phyloP scores from a whole-genome alignment of 2,888 invertebrate species.

The Nomada ferruginata region DNA sequence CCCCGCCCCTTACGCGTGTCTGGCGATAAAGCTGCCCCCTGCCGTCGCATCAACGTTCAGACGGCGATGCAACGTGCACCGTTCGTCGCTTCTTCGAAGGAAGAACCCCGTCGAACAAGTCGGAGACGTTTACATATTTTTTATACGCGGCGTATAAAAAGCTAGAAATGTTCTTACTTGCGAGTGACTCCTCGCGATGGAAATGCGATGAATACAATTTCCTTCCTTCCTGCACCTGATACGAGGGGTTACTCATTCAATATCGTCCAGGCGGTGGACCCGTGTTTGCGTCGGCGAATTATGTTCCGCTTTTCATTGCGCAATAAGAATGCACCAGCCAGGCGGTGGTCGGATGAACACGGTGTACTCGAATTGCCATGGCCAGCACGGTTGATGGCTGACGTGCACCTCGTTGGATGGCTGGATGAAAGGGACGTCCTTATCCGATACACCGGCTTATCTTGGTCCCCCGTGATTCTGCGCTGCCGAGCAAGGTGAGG shows the following conservation, averaged over 20 bases:
- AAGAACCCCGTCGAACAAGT: slow-evolving; percentile 9
- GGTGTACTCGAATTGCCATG: background rate
- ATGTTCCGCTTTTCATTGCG: slow-evolving; percentile 44
- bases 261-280: slow-evolving; percentile 16
- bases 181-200: background rate
- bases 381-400: background rate
- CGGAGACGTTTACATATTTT: background rate
- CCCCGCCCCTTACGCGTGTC: slow-evolving; percentile 34
- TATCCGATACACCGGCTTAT: slow-evolving; percentile 57
- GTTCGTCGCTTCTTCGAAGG: background rate
- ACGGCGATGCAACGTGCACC: slow-evolving; percentile 23
- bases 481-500: slow-evolving; percentile 57
- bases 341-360: background rate
- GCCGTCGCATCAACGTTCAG: slow-evolving; percentile 12
- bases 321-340: slow-evolving; percentile 38
- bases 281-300: slow-evolving; percentile 48
- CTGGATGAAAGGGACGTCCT: slow-evolving; percentile 52
- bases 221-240: slow-evolving; percentile 2
- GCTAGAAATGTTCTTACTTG: slow-evolving; percentile 19
- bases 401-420: background rate
- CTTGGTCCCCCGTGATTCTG: slow-evolving; percentile 46
- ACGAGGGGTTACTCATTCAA: slow-evolving; percentile 51
- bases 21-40: slow-evolving; percentile 33
- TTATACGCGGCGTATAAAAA: slow-evolving; percentile 18
- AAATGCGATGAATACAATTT: slow-evolving; percentile 26